A percentile compares a stretch with the other conserved stretches of the same genome.
Evolutionary conservation across 2,888 invertebrate species (phyloP).

Genomic region (Bedellia somnulentella): DNA sequence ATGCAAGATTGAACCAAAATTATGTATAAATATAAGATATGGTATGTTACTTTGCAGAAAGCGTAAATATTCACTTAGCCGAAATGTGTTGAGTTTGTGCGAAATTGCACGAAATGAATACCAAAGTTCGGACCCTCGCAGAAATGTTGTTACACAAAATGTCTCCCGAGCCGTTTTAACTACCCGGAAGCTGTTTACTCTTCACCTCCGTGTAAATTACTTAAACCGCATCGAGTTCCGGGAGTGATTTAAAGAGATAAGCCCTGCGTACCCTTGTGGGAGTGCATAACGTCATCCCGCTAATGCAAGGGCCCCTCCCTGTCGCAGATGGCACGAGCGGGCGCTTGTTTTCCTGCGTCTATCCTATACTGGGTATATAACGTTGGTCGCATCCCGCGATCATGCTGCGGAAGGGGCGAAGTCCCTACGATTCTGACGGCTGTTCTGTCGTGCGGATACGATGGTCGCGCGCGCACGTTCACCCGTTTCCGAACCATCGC

Average conservation of each 20-base stretch:
- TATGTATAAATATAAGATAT: too few species aligned
- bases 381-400: conserved; percentile 20
- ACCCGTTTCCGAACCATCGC: conserved; percentile 15
- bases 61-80: too few species aligned
- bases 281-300: conserved; percentile 57
- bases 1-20: too few species aligned
- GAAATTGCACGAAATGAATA: too few species aligned
- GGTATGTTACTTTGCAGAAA: too few species aligned
- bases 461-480: conserved; percentile 47
- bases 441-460: conserved; percentile 44
- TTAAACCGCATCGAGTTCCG: conserved; percentile 18
- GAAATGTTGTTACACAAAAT: too few species aligned
- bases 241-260: conserved; percentile 49
- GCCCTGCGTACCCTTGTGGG: conserved; percentile 43
- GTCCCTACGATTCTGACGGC: conserved; percentile 40
- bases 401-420: conserved; percentile 54
- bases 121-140: too few species aligned
- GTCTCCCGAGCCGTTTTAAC: background rate
- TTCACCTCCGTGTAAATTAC: conserved; percentile 32
- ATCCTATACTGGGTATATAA: background rate
- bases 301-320: conserved; percentile 51
- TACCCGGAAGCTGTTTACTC: conserved; percentile 27
- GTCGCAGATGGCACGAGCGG: conserved; percentile 49
- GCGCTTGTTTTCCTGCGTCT: background rate
- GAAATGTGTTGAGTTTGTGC: too few species aligned